Conservation (phyloP, 1,140 invertebrate genomes). For the Caenorhabditis tropicalis region DNA sequence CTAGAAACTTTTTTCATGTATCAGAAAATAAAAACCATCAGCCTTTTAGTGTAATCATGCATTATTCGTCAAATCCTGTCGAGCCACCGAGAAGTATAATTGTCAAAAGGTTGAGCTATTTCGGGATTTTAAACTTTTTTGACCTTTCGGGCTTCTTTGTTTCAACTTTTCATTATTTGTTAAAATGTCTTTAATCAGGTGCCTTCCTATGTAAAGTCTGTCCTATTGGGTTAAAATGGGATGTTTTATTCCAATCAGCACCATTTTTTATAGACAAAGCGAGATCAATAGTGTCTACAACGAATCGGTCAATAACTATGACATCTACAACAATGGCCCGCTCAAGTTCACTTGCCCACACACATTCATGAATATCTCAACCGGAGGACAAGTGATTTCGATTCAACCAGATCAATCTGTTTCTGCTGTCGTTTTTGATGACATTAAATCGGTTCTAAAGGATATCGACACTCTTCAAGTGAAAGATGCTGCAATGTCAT, state of each 20-base stretch:
- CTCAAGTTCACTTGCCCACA: slow-evolving; percentile 48
- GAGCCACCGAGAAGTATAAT: slow-evolving; percentile 16
- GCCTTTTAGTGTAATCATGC: neutral
- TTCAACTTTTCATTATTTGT: neutral
- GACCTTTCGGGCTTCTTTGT: neutral
- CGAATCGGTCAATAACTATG: neutral
- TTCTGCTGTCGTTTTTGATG: slow-evolving; percentile 33
- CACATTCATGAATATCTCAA: slow-evolving; percentile 35
- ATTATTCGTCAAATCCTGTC: neutral
- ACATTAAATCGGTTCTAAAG: slow-evolving; percentile 11
- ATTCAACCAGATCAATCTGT: slow-evolving; percentile 41
- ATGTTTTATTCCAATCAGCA: too few relatives aligned
- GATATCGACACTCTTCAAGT: slow-evolving; percentile 21
- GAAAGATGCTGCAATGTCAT: slow-evolving; percentile 34
- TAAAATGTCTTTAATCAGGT: too few relatives aligned
- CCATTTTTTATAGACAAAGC: slow-evolving; percentile 11
- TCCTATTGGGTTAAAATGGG: too few relatives aligned
- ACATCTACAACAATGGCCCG: slow-evolving; percentile 23
- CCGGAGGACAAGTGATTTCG: slow-evolving; percentile 47
- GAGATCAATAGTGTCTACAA: slow-evolving; percentile 1
- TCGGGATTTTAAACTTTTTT: neutral
- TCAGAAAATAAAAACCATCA: too few relatives aligned
- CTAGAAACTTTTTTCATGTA: too few relatives aligned
- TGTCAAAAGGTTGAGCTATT: neutral
- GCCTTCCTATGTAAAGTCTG: too few relatives aligned